phyloP scores from a whole-genome alignment of 2,113 vertebrate genomes.

The Brachyistius frenatus region DNA sequence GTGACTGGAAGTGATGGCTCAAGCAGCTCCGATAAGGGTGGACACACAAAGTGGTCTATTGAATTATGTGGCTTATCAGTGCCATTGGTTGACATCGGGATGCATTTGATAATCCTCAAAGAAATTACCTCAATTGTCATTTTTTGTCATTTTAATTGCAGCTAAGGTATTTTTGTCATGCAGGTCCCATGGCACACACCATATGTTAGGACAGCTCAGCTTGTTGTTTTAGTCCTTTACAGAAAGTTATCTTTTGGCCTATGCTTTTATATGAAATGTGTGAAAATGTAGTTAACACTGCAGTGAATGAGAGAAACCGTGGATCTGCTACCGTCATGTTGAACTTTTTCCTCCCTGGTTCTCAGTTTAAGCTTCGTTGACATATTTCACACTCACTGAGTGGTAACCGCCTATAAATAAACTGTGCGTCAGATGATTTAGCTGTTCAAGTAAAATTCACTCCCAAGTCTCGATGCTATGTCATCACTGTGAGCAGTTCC shows the following conservation, averaged over 20 bases:
- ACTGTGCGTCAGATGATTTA: constrained; percentile 16
- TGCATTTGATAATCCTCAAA: constrained; percentile 42
- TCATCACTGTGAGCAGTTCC: constrained; percentile 23
- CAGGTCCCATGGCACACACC: constrained; percentile 6
- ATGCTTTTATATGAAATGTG: neutral
- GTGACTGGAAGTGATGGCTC: constrained; percentile 75
- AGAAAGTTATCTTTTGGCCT: neutral
- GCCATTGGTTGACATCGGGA: constrained; percentile 40
- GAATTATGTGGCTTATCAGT: constrained; percentile 65
- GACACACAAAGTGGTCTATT: constrained; percentile 69
- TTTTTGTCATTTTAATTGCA: constrained; percentile 48
- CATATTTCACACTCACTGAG: constrained; percentile 57
- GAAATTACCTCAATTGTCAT: constrained; percentile 25
- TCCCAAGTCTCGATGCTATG: neutral
- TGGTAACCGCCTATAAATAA: constrained; percentile 38
- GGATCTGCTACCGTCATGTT: neutral
- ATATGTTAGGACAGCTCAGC: constrained; percentile 33
- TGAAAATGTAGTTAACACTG: neutral
- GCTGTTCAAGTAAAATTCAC: constrained; percentile 25
- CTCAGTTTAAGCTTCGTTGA: constrained; percentile 47
- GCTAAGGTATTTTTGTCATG: constrained; percentile 43
- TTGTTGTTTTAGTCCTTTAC: constrained; percentile 2
- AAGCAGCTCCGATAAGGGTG: constrained; percentile 71
- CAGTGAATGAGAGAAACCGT: neutral
- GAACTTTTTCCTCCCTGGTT: neutral